Evolutionary conservation across 2,797 vertebrate species (phyloP).

Genomic region (Channa striata): DNA sequence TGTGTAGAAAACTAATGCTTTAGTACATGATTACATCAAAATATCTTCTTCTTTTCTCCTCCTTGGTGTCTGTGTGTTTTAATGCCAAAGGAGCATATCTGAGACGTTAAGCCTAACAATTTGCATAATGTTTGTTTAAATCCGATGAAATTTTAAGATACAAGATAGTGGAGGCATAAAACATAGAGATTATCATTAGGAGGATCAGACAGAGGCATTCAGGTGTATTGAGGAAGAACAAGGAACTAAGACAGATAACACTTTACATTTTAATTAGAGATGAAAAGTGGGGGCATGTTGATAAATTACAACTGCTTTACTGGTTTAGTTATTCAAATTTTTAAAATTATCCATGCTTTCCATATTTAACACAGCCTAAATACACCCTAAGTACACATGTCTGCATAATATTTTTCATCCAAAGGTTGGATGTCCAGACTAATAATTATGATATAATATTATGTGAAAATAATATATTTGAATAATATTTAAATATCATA

Average conservation of each 20-base stretch:
- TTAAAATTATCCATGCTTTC: background rate
- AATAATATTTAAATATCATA: background rate
- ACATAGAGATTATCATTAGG: constrained; percentile 75
- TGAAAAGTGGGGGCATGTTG: constrained; percentile 26
- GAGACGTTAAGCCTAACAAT: constrained; percentile 75
- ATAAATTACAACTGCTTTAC: constrained; percentile 40
- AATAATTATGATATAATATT: background rate
- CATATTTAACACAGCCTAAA: background rate
- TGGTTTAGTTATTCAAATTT: background rate
- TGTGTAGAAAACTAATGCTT: constrained; percentile 48
- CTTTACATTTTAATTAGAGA: constrained; percentile 67
- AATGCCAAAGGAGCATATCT: constrained; percentile 67
- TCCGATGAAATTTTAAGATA: constrained; percentile 67
- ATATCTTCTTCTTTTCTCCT: constrained; percentile 5
- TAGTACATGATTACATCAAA: constrained; percentile 39
- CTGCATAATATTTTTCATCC: background rate
- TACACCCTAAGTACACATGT: background rate
- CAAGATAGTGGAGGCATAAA: constrained; percentile 71
- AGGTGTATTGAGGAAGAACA: constrained; percentile 62
- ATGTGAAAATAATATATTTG: background rate
- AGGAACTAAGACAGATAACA: constrained; percentile 54
- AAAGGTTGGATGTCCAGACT: background rate
- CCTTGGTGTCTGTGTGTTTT: constrained; percentile 42
- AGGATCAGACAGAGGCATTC: constrained; percentile 57
- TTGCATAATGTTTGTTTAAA: constrained; percentile 75